Evolutionary conservation across 2,888 invertebrate genomes (phyloP), one percentile per base, ranked within the genome.

Genomic region (Macropis europaea): DNA sequence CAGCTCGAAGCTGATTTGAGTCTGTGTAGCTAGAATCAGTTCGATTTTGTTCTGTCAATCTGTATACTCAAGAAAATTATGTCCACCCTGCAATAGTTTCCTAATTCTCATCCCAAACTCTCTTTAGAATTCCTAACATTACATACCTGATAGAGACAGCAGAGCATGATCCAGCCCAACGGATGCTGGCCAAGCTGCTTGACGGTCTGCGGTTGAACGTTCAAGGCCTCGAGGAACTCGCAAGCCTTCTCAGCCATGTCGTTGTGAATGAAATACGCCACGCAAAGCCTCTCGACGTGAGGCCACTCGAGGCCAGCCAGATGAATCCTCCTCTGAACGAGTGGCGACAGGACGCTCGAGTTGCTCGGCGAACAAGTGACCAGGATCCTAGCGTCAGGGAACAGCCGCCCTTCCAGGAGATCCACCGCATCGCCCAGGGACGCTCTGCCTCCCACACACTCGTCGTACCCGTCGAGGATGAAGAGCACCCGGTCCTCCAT

Each of bases 381-480:
- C 52, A 92, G 84, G 19, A 92, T 90, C 61, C 92, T 89, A 2
- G 91, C 91, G 68, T 92, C 92, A 0, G 92, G 92, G 77, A 92
- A 92, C 26, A 92, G 84, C 59, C 91, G 90, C 3, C 92, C 92
- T 78, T 92, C 92, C 4, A 92, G 84, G 2, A 92, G 86, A 64
- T 92, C 92, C 38, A 90, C 86, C 0, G 92, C 91, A 78, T 92
- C 92, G 1, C 90, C 90, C 1, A 90, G 77, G 26, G 90, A 90
- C 24, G 89, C 87, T 61, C 90, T 85, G n/a, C 90, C 89, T n/a
- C 88, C 85, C 19, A 88, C 84, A 17, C 90, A 90, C 73, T 91
- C 91, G 79, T 92, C 92, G 82, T 92, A 91, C 0, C 92, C 92
- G 79, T 92, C 92, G 34, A 92, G 85, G 19, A 92, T 89, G 76